A percentile compares a stretch with the other conserved stretches of the same genome.
These are phyloP conservation scores for Enteromius argenteus DNA, from an alignment of 2,797 vertebrate species.

Conservation along the genomic window DNA sequence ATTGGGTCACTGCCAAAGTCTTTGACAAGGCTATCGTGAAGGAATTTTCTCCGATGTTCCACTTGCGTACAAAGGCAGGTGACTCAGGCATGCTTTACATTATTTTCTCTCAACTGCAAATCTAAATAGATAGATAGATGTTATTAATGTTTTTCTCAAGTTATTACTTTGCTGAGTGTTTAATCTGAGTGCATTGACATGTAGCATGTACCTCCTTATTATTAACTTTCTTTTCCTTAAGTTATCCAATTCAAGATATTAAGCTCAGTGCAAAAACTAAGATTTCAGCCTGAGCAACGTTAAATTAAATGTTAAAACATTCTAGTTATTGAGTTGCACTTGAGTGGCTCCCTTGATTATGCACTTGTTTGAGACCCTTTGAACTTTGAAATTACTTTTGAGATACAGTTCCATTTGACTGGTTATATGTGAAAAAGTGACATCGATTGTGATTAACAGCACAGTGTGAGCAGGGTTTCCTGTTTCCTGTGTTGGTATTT, in stretches of 20 bases:
- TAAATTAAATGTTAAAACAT: slow-evolving; percentile 25
- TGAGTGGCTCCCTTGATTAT: slow-evolving; percentile 18
- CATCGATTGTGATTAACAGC: slow-evolving; percentile 28
- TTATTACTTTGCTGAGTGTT: not conserved
- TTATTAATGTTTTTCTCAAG: not conserved
- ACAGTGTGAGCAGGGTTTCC: slow-evolving; percentile 17
- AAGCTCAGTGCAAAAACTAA: not conserved
- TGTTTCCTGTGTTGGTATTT: slow-evolving; percentile 37
- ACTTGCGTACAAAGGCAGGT: not conserved
- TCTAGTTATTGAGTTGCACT: slow-evolving; percentile 26
- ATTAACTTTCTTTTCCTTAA: not conserved
- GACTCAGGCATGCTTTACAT: not conserved
- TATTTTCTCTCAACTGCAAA: not conserved
- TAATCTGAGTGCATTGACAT: not conserved
- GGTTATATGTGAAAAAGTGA: slow-evolving; percentile 21
- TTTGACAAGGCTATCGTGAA: slow-evolving; percentile 12
- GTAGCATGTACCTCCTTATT: not conserved
- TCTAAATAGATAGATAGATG: not conserved
- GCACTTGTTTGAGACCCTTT: slow-evolving; percentile 5
- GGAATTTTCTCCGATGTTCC: not conserved
- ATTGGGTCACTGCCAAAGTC: not conserved
- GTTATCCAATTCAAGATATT: not conserved
- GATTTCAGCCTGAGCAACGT: slow-evolving; percentile 12
- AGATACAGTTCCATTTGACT: slow-evolving; percentile 24
- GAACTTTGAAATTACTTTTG: slow-evolving; percentile 43